Evolutionary conservation across 2,888 invertebrate genomes (phyloP).

Genomic region (Papilio gigon): DNA sequence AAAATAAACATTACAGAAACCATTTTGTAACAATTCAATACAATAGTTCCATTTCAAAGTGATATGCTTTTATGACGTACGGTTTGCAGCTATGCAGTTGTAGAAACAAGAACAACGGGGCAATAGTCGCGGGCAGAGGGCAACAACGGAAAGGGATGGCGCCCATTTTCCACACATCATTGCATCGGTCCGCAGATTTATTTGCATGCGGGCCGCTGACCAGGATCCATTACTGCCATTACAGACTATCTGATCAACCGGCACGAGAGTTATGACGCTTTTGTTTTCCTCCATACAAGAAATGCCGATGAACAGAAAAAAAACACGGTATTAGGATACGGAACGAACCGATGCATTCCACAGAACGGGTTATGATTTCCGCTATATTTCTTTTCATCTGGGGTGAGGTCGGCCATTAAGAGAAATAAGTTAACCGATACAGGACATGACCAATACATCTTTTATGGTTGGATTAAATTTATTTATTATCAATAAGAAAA

Average conservation of each 20-base stretch:
- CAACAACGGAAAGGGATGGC: slow-evolving; percentile 62
- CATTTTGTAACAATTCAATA: not conserved
- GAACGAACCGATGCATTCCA: slow-evolving; percentile 59
- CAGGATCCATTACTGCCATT: slow-evolving; percentile 83
- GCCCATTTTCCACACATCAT: slow-evolving; percentile 83
- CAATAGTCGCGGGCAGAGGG: slow-evolving; percentile 51
- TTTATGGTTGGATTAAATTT: slow-evolving; percentile 48
- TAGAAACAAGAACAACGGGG: slow-evolving; percentile 45
- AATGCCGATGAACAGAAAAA: slow-evolving; percentile 65
- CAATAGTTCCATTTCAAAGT: slow-evolving; percentile 8
- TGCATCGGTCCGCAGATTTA: slow-evolving; percentile 82
- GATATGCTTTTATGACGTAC: not conserved
- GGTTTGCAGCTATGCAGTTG: slow-evolving; percentile 39
- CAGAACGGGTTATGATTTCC: slow-evolving; percentile 75
- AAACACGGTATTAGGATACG: slow-evolving; percentile 62
- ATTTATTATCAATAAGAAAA: slow-evolving; percentile 27
- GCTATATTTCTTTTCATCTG: slow-evolving; percentile 67
- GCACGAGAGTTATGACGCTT: slow-evolving; percentile 78
- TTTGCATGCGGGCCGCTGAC: slow-evolving; percentile 84
- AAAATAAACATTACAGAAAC: not conserved
- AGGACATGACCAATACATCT: slow-evolving; percentile 43
- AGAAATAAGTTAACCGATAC: slow-evolving; percentile 47
- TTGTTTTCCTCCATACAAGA: slow-evolving; percentile 78
- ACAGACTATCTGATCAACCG: slow-evolving; percentile 80
- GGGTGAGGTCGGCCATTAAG: slow-evolving; percentile 50